phyloP scores from a whole-genome alignment of 2,797 vertebrate genomes.

The Sebastolobus alascanus region DNA sequence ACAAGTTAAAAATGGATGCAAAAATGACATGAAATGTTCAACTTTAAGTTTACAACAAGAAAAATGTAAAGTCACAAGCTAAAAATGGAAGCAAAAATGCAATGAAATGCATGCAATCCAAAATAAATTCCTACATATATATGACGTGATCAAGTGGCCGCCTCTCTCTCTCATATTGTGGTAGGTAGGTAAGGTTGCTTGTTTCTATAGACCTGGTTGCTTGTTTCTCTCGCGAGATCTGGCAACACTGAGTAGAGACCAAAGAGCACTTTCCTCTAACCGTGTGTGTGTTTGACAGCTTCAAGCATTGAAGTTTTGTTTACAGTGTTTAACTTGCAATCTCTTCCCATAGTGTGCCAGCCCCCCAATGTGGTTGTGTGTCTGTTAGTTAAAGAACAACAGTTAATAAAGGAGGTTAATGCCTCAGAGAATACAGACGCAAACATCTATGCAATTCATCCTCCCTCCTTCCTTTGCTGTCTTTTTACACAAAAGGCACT shows the following conservation, averaged over 20 bases:
- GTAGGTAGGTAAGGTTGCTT: too few relatives aligned
- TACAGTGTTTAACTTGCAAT: constrained; percentile 17
- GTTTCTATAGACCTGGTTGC: too few relatives aligned
- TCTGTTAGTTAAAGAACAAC: constrained; percentile 18
- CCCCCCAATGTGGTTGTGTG: background rate
- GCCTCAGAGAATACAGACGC: constrained; percentile 43
- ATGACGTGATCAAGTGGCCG: too few relatives aligned
- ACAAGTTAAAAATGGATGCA: too few relatives aligned
- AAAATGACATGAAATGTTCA: too few relatives aligned
- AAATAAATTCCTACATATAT: too few relatives aligned
- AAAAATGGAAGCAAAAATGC: too few relatives aligned
- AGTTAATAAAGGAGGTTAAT: constrained; percentile 24
- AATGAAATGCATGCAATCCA: too few relatives aligned
- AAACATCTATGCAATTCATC: constrained; percentile 25
- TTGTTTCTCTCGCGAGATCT: too few relatives aligned
- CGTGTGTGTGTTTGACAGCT: constrained; percentile 33
- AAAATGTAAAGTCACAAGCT: too few relatives aligned
- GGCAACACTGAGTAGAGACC: background rate
- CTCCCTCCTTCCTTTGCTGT: constrained; percentile 3
- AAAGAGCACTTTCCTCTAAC: constrained; percentile 46
- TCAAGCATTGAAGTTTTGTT: constrained; percentile 32
- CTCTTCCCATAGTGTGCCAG: background rate
- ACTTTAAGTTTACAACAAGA: too few relatives aligned
- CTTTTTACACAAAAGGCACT: background rate
- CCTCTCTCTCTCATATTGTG: too few relatives aligned